A percentile compares a stretch with the other conserved stretches of the same genome.
These are phyloP conservation scores for Allygus modestus DNA, from an alignment of 2,888 invertebrate genomes.

Conservation along the genomic window DNA sequence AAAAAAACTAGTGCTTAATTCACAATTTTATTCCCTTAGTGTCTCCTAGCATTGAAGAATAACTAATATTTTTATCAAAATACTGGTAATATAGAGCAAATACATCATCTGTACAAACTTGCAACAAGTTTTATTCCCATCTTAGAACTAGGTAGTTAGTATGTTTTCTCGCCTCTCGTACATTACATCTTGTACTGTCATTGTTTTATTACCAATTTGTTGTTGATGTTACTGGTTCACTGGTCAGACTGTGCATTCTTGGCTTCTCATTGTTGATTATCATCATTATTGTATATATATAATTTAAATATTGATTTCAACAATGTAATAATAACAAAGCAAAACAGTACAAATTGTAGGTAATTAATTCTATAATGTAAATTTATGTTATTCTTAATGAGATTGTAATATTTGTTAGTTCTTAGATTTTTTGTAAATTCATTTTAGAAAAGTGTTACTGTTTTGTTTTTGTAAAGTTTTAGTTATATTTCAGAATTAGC, in stretches of 20 bases:
- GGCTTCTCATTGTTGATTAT: slow-evolving; percentile 52
- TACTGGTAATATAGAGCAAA: background rate
- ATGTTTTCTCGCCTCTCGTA: slow-evolving; percentile 7
- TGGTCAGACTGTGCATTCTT: slow-evolving; percentile 58
- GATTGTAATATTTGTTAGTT: slow-evolving; percentile 40
- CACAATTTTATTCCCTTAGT: background rate
- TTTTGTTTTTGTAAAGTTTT: slow-evolving; percentile 37
- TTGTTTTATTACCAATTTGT: slow-evolving; percentile 52
- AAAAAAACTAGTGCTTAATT: background rate
- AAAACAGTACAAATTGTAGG: slow-evolving; percentile 56
- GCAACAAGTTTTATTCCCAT: slow-evolving; percentile 13
- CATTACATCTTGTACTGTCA: slow-evolving; percentile 43
- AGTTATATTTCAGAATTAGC: too few relatives aligned
- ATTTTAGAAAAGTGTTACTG: slow-evolving; percentile 52
- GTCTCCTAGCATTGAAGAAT: background rate
- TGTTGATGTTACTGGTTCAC: slow-evolving; percentile 56
- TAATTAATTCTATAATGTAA: slow-evolving; percentile 36
- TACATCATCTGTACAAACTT: slow-evolving; percentile 55
- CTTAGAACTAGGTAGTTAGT: slow-evolving; percentile 37
- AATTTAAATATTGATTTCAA: slow-evolving; percentile 38
- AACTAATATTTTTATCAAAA: slow-evolving; percentile 6
- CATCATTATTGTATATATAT: slow-evolving; percentile 54
- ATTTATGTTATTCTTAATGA: slow-evolving; percentile 39
- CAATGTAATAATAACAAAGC: slow-evolving; percentile 44
- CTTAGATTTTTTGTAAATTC: slow-evolving; percentile 47